Evolutionary conservation across 2,888 invertebrate genomes (phyloP), one percentile per base, ranked within the genome.

Genomic region (Agrochola circellaris): DNA sequence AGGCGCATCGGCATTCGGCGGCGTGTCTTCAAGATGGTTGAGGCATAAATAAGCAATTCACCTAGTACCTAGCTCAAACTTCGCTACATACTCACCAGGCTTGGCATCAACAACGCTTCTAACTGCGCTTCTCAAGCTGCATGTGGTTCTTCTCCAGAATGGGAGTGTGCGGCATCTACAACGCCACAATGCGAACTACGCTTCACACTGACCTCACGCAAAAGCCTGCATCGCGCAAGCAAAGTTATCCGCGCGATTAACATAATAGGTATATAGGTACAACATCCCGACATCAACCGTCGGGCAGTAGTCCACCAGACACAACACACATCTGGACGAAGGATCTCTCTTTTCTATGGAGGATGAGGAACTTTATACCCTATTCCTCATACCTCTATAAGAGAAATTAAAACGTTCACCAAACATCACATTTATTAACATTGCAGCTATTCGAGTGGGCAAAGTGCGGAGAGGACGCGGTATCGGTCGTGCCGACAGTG

Each of bases 401-500:
- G 1, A 48, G 1, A 67, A 67, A 30, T 67, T 2, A 51, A 23
- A 54, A 67, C n/a, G 1, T 34, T 54, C 17, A 68, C 4, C 34
- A 68, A 48, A 48, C 48, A 48, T 48, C 48, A 23, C 51, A n/a
- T 17, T 13, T 17, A 70, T 42, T 45, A 23, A 48, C 17, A 26
- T 73, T 70, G 15, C 89, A 96, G 96, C 81, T 95, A 74, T 73
- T 93, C 38, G 91, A 93, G 81, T 94, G 94, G 93, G 92, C 95
- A 75, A 95, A 95, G 89, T 96, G 96, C 75, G 96, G 96, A 58
- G 94, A 95, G 56, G 87, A 89, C 74, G 66, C 81, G 15, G n/a
- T 93, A 45, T 94, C 96, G 9, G 89, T 91, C 69, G 84, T 95
- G 2, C 96, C 96, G 9, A 96, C 96, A 9, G 56, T 93, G 65